These are phyloP conservation scores for Pristionchus exspectatus DNA, from an alignment of 2,888 invertebrate species.

Conservation along the genomic window DNA sequence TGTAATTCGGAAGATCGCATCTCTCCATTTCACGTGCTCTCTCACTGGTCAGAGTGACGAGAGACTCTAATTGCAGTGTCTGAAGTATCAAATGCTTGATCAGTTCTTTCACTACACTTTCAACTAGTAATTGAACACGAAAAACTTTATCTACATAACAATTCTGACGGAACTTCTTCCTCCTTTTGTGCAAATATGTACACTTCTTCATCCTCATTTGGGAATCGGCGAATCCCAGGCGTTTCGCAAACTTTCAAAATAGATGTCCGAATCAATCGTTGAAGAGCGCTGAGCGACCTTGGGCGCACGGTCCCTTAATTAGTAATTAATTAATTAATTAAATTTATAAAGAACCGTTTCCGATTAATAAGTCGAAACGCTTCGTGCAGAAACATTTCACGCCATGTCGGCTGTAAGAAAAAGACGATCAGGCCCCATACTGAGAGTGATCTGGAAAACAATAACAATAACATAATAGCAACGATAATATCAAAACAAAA, in stretches of 20 bases:
- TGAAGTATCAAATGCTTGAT: not conserved
- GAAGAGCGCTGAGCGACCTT: not conserved
- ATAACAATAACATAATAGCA: not conserved
- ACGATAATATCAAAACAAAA: not conserved
- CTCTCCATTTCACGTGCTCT: too few species aligned
- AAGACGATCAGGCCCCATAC: not conserved
- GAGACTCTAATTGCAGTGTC: not conserved
- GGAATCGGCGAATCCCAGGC: not conserved
- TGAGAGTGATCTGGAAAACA: not conserved
- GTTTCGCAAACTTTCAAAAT: not conserved
- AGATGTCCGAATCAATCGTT: not conserved
- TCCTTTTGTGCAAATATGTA: not conserved
- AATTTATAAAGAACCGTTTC: not conserved
- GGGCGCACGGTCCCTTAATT: not conserved
- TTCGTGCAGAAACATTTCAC: constrained; percentile 5
- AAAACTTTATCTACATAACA: not conserved
- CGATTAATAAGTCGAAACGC: not conserved
- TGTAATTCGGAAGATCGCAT: too few species aligned
- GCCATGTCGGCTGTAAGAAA: constrained; percentile 31
- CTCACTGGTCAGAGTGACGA: too few species aligned
- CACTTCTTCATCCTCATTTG: not conserved
- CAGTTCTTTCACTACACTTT: not conserved
- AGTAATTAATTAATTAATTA: not conserved
- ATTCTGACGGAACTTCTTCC: not conserved
- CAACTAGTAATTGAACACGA: not conserved